Evolutionary conservation across 2,888 invertebrate species (phyloP).

Genomic region (Aphodius sticticus): DNA sequence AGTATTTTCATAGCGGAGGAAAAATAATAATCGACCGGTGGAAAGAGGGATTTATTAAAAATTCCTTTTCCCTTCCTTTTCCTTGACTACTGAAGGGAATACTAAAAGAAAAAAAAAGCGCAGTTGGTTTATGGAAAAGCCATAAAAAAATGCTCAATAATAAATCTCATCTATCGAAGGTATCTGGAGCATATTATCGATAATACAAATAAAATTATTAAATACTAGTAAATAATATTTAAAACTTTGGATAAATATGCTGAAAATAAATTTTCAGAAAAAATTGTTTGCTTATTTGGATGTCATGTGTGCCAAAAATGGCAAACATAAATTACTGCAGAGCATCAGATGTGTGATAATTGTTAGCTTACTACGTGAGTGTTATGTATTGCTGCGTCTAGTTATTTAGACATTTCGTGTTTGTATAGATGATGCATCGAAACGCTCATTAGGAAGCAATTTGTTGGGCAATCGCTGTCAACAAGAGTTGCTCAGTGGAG

Average conservation of each 20-base stretch:
- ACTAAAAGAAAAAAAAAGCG: background rate
- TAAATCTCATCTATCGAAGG: no score
- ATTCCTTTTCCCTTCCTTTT: background rate
- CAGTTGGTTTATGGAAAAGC: background rate
- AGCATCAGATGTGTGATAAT: no score
- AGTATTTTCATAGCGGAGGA: background rate
- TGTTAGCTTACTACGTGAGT: no score
- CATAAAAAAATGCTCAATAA: background rate
- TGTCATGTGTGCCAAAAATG: no score
- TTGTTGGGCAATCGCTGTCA: background rate
- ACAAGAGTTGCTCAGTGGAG: background rate
- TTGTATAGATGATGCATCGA: background rate
- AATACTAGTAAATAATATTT: no score
- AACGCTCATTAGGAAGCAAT: background rate
- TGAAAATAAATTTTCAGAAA: no score
- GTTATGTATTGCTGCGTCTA: background rate
- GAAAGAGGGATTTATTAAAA: background rate
- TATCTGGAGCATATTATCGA: no score
- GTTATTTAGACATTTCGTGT: background rate
- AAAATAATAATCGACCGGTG: background rate
- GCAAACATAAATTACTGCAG: no score
- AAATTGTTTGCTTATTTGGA: no score
- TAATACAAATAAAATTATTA: no score
- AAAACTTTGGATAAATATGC: no score
- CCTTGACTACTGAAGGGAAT: background rate